These are phyloP conservation scores for Tribolium freemani DNA, from an alignment of 2,888 invertebrate genomes.

Conservation along the genomic window DNA sequence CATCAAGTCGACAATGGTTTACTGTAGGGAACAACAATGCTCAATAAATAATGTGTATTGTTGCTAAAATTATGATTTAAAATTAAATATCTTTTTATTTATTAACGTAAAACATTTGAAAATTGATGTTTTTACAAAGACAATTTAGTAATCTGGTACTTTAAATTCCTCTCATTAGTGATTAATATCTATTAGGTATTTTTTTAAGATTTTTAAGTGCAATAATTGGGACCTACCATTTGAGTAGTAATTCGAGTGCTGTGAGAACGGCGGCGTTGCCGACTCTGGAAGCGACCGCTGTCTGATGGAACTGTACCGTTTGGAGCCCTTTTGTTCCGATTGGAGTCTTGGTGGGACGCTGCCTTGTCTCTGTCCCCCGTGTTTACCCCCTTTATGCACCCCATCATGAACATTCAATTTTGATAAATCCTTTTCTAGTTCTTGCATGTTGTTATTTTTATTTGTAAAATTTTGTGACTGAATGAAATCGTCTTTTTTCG, in stretches of 20 bases:
- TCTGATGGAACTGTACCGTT: constrained; percentile 71
- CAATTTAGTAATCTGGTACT: too few relatives aligned
- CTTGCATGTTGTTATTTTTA: constrained; percentile 66
- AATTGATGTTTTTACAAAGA: too few relatives aligned
- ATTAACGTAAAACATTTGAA: too few relatives aligned
- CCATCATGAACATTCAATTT: constrained; percentile 61
- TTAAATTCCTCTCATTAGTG: too few relatives aligned
- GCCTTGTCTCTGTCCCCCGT: constrained; percentile 58
- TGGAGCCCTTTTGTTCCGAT: constrained; percentile 69
- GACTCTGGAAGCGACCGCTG: constrained; percentile 74
- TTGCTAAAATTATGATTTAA: too few relatives aligned
- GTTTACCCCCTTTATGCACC: constrained; percentile 50
- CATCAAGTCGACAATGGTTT: too few relatives aligned
- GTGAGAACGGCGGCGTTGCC: constrained; percentile 59
- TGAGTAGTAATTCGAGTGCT: constrained; percentile 62
- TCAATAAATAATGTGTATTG: too few relatives aligned
- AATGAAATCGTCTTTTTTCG: constrained; percentile 54
- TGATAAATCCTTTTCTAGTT: constrained; percentile 62
- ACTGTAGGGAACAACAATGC: too few relatives aligned
- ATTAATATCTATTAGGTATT: too few relatives aligned
- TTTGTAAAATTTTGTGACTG: constrained; percentile 64
- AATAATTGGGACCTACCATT: constrained; percentile 50
- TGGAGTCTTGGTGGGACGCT: constrained; percentile 66
- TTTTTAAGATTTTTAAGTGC: too few relatives aligned
- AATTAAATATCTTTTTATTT: too few relatives aligned